Conservation (phyloP, 2,113 vertebrate species). For the Romanogobio albipinnatus region DNA sequence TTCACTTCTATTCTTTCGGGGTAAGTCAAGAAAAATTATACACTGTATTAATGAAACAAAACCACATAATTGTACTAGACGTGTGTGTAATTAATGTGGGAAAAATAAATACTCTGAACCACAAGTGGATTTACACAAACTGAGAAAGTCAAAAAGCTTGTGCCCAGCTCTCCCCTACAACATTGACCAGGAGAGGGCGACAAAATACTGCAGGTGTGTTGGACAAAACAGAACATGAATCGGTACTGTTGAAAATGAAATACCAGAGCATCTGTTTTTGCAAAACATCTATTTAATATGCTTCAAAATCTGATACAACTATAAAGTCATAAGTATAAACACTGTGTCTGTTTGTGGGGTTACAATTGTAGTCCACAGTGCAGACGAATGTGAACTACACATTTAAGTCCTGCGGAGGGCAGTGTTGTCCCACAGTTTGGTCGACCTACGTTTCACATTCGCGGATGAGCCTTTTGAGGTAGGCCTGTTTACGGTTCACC, state of each 20-base stretch:
- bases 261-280: background rate
- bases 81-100: no score
- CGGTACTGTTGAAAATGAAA: background rate
- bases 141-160: no score
- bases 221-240: background rate
- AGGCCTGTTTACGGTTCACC: background rate
- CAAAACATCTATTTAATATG: background rate
- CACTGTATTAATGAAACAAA: no score
- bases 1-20: no score
- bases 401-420: constrained; percentile 39
- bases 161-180: background rate
- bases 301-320: background rate
- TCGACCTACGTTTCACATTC: background rate
- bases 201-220: background rate
- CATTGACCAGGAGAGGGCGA: constrained; percentile 34
- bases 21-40: no score
- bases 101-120: no score
- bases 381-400: background rate
- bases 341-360: no score
- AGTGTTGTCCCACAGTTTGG: background rate
- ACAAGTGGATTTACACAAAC: no score
- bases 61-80: no score
- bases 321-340: background rate
- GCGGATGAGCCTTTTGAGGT: no score
- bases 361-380: background rate